Conservation (phyloP, 2,113 vertebrate species). For the Clarias gariepinus region DNA sequence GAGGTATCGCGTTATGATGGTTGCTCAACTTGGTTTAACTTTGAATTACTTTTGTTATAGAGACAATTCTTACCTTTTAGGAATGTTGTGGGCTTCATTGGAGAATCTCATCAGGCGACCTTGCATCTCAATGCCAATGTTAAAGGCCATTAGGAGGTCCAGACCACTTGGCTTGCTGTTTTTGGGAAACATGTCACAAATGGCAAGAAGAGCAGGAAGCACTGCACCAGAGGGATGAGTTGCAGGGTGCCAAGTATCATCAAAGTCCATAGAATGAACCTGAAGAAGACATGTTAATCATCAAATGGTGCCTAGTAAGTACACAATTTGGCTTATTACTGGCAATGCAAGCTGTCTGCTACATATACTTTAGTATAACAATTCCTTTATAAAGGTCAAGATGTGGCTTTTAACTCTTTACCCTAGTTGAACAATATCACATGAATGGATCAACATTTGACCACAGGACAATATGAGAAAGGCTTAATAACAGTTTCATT, state of each 20-base stretch:
- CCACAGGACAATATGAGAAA: constrained; percentile 5
- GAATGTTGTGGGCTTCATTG: constrained; percentile 80
- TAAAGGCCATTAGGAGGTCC: constrained; percentile 83
- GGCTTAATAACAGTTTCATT: background rate
- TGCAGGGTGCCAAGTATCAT: constrained; percentile 88
- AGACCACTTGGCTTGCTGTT: constrained; percentile 76
- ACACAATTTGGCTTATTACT: background rate
- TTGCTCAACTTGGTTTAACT: background rate
- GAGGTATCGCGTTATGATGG: constrained; percentile 22
- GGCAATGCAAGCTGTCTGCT: background rate
- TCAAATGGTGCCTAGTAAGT: background rate
- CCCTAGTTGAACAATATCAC: background rate
- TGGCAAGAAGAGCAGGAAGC: constrained; percentile 81
- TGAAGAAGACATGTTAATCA: constrained; percentile 54
- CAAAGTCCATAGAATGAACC: constrained; percentile 90
- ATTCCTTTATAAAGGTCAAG: background rate
- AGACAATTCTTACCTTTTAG: constrained; percentile 75
- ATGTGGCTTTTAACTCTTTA: background rate
- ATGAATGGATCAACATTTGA: background rate
- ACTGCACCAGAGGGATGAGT: constrained; percentile 87
- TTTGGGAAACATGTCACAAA: constrained; percentile 78
- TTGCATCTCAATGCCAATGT: constrained; percentile 85
- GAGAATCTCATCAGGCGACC: constrained; percentile 87
- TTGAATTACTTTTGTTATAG: background rate
- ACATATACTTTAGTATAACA: background rate